Evolutionary conservation across 2,888 invertebrate species (phyloP).

Genomic region (Cryptocheilus praepositus): DNA sequence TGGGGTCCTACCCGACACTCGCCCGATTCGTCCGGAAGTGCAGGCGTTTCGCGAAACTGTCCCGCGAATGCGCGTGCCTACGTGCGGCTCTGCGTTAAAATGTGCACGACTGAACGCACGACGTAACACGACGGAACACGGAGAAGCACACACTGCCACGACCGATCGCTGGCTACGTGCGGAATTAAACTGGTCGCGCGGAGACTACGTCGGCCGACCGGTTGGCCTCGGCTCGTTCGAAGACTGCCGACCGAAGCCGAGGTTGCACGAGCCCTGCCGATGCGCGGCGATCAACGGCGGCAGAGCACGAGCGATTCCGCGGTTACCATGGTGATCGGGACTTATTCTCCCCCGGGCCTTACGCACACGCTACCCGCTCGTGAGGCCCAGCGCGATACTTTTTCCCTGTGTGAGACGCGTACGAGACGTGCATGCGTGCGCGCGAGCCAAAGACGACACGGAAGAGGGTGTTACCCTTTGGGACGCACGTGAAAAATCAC

Average conservation of each 20-base stretch:
- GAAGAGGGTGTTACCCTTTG: too few relatives aligned
- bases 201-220: conserved; percentile 62
- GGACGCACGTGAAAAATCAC: too few relatives aligned
- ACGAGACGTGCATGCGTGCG: neutral
- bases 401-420: conserved; percentile 3
- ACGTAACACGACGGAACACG: conserved; percentile 6
- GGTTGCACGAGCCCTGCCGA: conserved; percentile 46
- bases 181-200: conserved; percentile 67
- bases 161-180: conserved; percentile 62
- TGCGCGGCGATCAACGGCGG: conserved; percentile 39
- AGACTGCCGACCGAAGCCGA: conserved; percentile 53
- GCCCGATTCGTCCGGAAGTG: neutral
- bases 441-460: neutral
- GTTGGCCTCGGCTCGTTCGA: conserved; percentile 70
- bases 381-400: conserved; percentile 14
- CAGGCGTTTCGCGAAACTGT: too few relatives aligned
- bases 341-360: conserved; percentile 48
- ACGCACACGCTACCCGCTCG: conserved; percentile 12
- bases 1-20: too few relatives aligned
- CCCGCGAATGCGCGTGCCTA: too few relatives aligned
- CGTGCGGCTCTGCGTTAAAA: too few relatives aligned
- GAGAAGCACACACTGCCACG: conserved; percentile 19
- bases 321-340: conserved; percentile 66
- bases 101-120: too few relatives aligned
- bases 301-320: conserved; percentile 31